These are phyloP conservation scores for Akabosia matsudoensis DNA, from an alignment of 1,140 invertebrate genomes.

Conservation along the genomic window DNA sequence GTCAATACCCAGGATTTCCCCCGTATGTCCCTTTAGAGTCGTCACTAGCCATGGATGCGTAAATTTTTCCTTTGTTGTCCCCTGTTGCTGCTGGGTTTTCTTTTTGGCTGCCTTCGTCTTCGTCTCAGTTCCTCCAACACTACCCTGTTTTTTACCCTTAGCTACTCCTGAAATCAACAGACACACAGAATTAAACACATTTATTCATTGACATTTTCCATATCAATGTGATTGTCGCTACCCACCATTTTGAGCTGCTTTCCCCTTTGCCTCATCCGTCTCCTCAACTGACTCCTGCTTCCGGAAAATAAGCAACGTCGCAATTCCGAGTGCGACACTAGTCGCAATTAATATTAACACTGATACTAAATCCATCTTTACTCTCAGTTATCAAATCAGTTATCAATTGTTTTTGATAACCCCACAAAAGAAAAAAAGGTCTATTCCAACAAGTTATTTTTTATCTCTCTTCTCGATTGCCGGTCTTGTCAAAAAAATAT, in stretches of 20 bases:
- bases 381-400: no score
- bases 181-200: background rate
- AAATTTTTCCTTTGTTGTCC: background rate
- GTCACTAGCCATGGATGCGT: constrained; percentile 70
- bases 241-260: background rate
- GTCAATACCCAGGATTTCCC: constrained; percentile 67
- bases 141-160: background rate
- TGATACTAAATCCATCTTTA: background rate
- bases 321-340: background rate
- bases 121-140: background rate
- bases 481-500: no score
- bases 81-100: background rate
- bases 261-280: background rate
- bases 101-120: background rate
- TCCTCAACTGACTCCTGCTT: background rate
- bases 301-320: background rate
- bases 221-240: no score
- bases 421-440: no score
- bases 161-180: background rate
- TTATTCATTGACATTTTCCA: background rate
- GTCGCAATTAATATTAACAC: background rate
- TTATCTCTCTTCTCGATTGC: no score
- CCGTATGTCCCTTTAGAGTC: constrained; percentile 75
- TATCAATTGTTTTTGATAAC: no score
- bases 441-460: no score